Evolutionary conservation across 2,113 vertebrate genomes (phyloP), one percentile per base, ranked within the genome.

Genomic region (Menidia beryllina): DNA sequence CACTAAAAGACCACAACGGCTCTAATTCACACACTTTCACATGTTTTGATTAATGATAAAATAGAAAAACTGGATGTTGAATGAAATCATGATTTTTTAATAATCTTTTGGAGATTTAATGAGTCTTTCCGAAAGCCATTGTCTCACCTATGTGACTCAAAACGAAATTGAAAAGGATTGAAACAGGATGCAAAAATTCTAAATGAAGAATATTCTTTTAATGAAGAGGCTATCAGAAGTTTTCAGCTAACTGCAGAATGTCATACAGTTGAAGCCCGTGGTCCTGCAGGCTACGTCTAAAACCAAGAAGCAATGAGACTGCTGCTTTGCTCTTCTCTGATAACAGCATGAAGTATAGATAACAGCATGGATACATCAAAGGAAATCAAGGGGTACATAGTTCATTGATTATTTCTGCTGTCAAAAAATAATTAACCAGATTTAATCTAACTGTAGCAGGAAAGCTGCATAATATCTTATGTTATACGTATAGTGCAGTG

Each of bases 321-420:
- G 21, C 54, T 23, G 0, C 20, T 61, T 50, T 19, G 39, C 43
- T 9, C 14, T 9, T 66, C 25, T 77, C 54, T 56, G 52, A 69
- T 58, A 54, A 75, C 65, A 50, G 43, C 30, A 27, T 67, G 60
- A 67, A 54, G 41, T 55, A 3, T 59, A 57, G 21, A 84, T 88
- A 79, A 72, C 66, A 73, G 30, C n/a, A 2, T 20, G 48, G 65
- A 56, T 64, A 66, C 41, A 79, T 87, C 68, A 77, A 78, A 39
- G 14, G 3, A 75, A 88, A 77, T 79, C 72, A 58, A 72, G 69
- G 56, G n/a, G 3, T 9, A 52, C 15, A 69, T 9, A 21, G 17
- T 56, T 50, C 20, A 1, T 47, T 64, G 21, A 39, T 7, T 38
- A 8, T 36, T 21, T 21, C 21, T 17, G 12, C 25, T 57, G 45